Evolutionary conservation across 92 coral and sea anemone genomes (phyloP), one percentile per base, ranked within the genome.

Genomic region (Porites cylindrica): DNA sequence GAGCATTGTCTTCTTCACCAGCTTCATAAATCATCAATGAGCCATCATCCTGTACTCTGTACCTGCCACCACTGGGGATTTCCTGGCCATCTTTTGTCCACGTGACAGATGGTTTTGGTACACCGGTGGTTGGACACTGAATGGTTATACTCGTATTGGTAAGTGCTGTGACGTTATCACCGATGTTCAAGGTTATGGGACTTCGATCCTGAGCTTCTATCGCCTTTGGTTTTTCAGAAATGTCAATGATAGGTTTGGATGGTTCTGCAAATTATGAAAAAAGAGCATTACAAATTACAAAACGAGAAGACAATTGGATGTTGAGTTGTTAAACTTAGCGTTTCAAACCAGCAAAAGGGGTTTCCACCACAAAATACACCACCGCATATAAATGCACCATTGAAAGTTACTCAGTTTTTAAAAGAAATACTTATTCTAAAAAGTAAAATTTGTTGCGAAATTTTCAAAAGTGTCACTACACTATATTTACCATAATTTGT

Each of bases 141-240:
- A 91, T 78, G 67, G 89, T 88, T 13, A 91, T 63, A 18, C 85
- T 56, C 52, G 91, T 88, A 21, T 67, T 75, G 65, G 89, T 82
- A 47, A 89, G 69, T 56, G 88, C 88, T 38, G 92, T 89, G 29
- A 89, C 75, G 62, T 89, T 91, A 74, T 87, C 89, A 65, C 91
- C 79, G n/a, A 91, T 79, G 56, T 47, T 66, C 82, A 88, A 52
- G 72, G 71, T 83, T 12, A 83, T 73, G 4, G 89, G 81, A 26
- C 59, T 89, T 26, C 85, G 75, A 58, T 83, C 92, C 52, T 67
- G 21, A 20, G 64, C 85, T 21, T 66, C 66, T 66, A 67, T 23
- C 21, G 66, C 68, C 29, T 17, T 20, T 67, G 66, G 76, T 1
- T 24, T 24, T 10, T 5, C 51, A 14, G 85, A 7, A n/a, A 50